These are phyloP conservation scores for Luscinia megarhynchos DNA, from an alignment of 2,797 vertebrate genomes.

Conservation along the genomic window DNA sequence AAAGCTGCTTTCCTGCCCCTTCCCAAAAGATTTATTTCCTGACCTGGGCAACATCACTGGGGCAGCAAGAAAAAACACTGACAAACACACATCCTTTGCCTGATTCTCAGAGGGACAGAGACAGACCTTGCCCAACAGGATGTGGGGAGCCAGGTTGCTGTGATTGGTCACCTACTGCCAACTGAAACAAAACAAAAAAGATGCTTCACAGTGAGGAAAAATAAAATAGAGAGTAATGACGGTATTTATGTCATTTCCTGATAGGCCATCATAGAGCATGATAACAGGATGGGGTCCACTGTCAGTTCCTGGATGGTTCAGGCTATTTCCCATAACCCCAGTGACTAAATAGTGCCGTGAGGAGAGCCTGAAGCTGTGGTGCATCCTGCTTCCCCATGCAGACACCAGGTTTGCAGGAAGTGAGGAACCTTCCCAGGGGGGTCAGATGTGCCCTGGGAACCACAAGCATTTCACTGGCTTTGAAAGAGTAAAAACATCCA, in stretches of 20 bases:
- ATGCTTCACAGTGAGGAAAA: slow-evolving; percentile 49
- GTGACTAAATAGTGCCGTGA: slow-evolving; percentile 27
- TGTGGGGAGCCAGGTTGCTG: slow-evolving; percentile 42
- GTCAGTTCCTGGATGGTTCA: slow-evolving; percentile 69
- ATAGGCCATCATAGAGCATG: slow-evolving; percentile 53
- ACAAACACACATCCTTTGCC: slow-evolving; percentile 44
- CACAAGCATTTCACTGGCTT: neutral
- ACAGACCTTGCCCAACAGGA: slow-evolving; percentile 54
- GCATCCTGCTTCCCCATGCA: slow-evolving; percentile 58
- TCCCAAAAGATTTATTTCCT: slow-evolving; percentile 49
- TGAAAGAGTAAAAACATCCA: neutral
- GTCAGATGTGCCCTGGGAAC: neutral
- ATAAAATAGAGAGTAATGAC: slow-evolving; percentile 2
- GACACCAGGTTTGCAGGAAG: slow-evolving; percentile 70
- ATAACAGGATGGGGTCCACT: slow-evolving; percentile 76
- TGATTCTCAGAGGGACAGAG: slow-evolving; percentile 39
- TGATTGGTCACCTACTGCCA: neutral
- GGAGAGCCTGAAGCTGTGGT: slow-evolving; percentile 10
- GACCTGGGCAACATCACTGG: slow-evolving; percentile 25
- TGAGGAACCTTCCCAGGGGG: neutral
- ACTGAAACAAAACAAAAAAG: slow-evolving; percentile 52
- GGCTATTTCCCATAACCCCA: slow-evolving; percentile 70
- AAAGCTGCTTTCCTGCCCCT: slow-evolving; percentile 36
- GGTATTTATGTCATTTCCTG: slow-evolving; percentile 74
- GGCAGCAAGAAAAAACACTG: slow-evolving; percentile 34